Evolutionary conservation across 2,888 invertebrate species (phyloP).

Genomic region (Ochropleura leucogaster): DNA sequence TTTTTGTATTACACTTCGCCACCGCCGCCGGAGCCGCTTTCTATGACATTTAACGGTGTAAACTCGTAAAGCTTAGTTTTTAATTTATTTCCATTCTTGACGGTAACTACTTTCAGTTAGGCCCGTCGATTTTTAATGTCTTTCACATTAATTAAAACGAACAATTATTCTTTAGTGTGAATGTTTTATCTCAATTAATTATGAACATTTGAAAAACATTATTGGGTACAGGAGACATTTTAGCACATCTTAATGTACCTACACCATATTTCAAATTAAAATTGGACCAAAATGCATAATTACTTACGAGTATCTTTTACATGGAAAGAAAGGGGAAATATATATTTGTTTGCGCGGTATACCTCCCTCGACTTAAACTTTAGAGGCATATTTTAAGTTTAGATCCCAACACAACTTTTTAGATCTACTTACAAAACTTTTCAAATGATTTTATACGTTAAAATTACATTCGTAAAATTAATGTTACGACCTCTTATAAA

Average conservation of each 20-base stretch:
- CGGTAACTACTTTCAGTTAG: constrained; percentile 9
- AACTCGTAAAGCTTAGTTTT: constrained; percentile 33
- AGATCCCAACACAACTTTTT: background rate
- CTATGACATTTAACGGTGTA: constrained; percentile 52
- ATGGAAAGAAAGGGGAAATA: background rate
- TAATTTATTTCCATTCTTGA: constrained; percentile 29
- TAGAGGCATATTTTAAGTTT: background rate
- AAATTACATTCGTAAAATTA: constrained; percentile 1
- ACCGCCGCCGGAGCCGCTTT: constrained; percentile 43
- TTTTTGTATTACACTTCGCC: constrained; percentile 34
- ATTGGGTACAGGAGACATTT: too few relatives aligned
- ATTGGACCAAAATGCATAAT: background rate
- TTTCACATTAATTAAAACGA: constrained; percentile 18
- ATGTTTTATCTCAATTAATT: background rate
- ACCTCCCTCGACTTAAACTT: background rate
- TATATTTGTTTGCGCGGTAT: background rate
- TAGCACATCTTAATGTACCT: background rate
- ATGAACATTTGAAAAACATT: background rate
- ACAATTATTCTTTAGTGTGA: constrained; percentile 1
- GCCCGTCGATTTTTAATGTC: constrained; percentile 6
- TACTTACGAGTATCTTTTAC: background rate
- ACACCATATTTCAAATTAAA: background rate
- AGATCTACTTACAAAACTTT: background rate
- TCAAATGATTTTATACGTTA: background rate
- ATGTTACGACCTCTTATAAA: constrained; percentile 1